phyloP scores from a whole-genome alignment of 53 echinoderm and acorn worm genomes.

The Luidia sarsii region DNA sequence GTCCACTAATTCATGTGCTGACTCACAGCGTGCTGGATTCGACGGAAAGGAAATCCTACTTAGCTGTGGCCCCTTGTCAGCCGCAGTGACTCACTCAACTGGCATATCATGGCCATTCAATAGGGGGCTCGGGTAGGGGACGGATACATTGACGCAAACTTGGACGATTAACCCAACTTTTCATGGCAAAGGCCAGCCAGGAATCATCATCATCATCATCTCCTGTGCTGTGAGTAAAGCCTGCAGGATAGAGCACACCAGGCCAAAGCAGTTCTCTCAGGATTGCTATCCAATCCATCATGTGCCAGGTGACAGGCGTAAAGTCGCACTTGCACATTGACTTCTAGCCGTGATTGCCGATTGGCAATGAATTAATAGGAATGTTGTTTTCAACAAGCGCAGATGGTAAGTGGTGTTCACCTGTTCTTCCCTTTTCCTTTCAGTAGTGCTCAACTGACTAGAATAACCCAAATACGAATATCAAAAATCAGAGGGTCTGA shows the following conservation, averaged over 20 bases:
- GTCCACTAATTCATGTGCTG: slow-evolving; percentile 48
- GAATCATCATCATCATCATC: too few species aligned
- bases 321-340: too few species aligned
- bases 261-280: too few species aligned
- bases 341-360: too few species aligned
- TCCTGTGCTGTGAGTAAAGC: too few species aligned
- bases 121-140: slow-evolving; percentile 20
- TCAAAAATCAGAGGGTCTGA: too few species aligned
- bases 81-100: slow-evolving; percentile 28
- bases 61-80: slow-evolving; percentile 44
- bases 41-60: slow-evolving; percentile 55
- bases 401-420: slow-evolving; percentile 5
- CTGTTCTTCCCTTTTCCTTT: too few species aligned
- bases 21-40: slow-evolving; percentile 22
- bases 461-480: too few species aligned
- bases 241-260: too few species aligned
- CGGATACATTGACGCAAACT: slow-evolving; percentile 6
- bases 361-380: background rate
- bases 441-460: too few species aligned
- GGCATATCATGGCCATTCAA: slow-evolving; percentile 5
- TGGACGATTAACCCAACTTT: background rate
- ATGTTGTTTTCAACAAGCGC: background rate
- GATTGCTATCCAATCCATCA: too few species aligned
- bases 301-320: too few species aligned
- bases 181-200: background rate